Conservation (phyloP, 2,888 invertebrate genomes). For the Trissolcus brochymenae region DNA sequence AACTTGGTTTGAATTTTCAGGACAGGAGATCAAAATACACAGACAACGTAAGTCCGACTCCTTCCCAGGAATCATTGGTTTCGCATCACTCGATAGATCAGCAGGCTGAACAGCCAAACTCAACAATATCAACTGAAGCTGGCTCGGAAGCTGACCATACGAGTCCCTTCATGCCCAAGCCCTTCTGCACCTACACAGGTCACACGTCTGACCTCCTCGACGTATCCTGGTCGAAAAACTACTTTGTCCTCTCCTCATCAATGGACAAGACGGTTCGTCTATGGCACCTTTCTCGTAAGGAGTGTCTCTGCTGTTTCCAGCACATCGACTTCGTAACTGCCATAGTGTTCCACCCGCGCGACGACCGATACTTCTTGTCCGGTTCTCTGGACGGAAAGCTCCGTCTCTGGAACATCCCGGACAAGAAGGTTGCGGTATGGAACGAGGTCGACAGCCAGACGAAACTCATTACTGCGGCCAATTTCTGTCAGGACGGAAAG, state of each 20-base stretch:
- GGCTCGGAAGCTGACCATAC: constrained; percentile 78
- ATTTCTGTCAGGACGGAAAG: constrained; percentile 98
- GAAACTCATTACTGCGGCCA: constrained; percentile 96
- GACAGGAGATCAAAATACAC: constrained; percentile 97
- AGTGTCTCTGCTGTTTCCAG: constrained; percentile 98
- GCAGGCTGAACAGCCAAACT: constrained; percentile 77
- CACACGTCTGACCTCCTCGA: constrained; percentile 98
- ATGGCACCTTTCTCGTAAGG: constrained; percentile 98
- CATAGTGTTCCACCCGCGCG: constrained; percentile 97
- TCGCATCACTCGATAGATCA: constrained; percentile 84
- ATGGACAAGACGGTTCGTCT: constrained; percentile 99
- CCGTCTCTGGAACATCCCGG: constrained; percentile 99
- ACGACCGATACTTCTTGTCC: constrained; percentile 94
- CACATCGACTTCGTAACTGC: constrained; percentile 99
- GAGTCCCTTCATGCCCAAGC: constrained; percentile 89
- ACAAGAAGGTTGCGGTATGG: constrained; percentile 99
- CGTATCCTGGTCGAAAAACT: constrained; percentile 99
- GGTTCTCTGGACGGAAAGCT: constrained; percentile 98
- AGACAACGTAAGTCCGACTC: constrained; percentile 93
- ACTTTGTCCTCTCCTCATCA: constrained; percentile 97
- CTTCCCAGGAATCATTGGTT: constrained; percentile 93
- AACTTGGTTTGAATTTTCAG: constrained; percentile 75
- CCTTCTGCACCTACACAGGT: constrained; percentile 94
- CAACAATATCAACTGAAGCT: constrained; percentile 79
- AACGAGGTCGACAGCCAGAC: constrained; percentile 97